phyloP scores from a whole-genome alignment of 2,113 vertebrate species.

The Lagenorhynchus albirostris region DNA sequence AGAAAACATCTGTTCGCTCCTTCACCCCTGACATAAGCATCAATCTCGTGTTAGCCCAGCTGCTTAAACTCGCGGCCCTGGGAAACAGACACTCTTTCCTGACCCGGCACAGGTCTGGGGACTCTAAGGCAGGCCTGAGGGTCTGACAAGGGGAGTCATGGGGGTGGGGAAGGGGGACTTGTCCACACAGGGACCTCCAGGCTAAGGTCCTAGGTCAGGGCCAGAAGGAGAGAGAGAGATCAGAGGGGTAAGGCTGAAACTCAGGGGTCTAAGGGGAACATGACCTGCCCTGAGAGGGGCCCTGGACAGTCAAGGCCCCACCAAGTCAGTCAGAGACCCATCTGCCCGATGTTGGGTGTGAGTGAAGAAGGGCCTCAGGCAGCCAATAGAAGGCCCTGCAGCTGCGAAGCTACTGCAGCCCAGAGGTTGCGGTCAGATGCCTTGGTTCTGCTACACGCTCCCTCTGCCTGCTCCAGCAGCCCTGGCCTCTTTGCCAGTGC shows the following conservation, averaged over 20 bases:
- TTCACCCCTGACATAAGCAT: neutral
- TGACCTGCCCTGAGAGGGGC: neutral
- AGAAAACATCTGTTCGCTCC: conserved; percentile 42
- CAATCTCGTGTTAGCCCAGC: neutral
- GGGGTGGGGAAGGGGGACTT: accelerated
- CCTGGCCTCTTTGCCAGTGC: neutral
- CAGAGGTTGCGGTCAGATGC: neutral
- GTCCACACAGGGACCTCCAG: neutral
- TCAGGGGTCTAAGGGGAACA: neutral
- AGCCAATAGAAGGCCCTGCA: neutral
- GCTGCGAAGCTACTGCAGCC: neutral
- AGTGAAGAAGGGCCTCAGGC: no score
- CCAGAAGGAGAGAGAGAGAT: neutral
- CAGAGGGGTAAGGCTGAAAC: neutral
- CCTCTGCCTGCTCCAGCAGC: accelerated
- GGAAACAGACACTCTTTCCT: neutral
- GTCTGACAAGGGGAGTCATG: neutral
- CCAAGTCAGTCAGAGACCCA: neutral
- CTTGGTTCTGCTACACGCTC: neutral
- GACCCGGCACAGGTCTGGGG: neutral
- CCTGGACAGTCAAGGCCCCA: neutral
- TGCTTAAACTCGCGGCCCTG: neutral
- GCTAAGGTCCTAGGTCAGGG: neutral
- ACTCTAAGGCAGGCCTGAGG: neutral
- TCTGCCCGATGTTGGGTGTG: neutral